Percentiles rank a stretch among this genome's conserved stretches.
phyloP scores from a whole-genome alignment of 37 sponge, comb jelly and placozoan species.

The Oopsacas minuta region DNA sequence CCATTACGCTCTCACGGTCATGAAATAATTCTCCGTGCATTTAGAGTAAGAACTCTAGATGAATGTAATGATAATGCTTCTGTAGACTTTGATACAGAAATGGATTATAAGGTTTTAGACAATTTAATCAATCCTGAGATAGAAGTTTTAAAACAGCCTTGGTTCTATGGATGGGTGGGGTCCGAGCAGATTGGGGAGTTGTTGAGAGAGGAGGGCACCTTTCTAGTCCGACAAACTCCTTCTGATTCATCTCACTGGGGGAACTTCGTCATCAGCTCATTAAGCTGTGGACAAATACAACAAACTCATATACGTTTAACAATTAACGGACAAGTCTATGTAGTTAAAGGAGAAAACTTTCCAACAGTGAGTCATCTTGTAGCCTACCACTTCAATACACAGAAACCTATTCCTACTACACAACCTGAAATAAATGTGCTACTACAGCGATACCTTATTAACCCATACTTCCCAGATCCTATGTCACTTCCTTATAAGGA shows the following conservation, averaged over 20 bases:
- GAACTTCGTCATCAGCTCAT: not conserved
- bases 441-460: not conserved
- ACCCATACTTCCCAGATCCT: slow-evolving; percentile 17
- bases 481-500: slow-evolving; percentile 19
- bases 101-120: not conserved
- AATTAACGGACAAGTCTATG: not conserved
- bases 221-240: not conserved
- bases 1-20: not conserved
- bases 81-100: not conserved
- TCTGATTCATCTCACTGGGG: not conserved
- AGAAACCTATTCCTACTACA: not conserved
- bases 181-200: not conserved
- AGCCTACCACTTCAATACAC: slow-evolving; percentile 13
- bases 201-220: not conserved
- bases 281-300: not conserved
- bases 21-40: not conserved
- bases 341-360: not conserved
- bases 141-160: not conserved
- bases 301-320: not conserved
- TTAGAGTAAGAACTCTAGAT: not conserved
- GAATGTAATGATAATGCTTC: not conserved
- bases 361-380: not conserved
- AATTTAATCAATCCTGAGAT: not conserved
- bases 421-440: not conserved
- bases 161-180: slow-evolving; percentile 14